Base-by-base conservation (phyloP, 2,888 invertebrate genomes). In the Strigamia maritima region DNA sequence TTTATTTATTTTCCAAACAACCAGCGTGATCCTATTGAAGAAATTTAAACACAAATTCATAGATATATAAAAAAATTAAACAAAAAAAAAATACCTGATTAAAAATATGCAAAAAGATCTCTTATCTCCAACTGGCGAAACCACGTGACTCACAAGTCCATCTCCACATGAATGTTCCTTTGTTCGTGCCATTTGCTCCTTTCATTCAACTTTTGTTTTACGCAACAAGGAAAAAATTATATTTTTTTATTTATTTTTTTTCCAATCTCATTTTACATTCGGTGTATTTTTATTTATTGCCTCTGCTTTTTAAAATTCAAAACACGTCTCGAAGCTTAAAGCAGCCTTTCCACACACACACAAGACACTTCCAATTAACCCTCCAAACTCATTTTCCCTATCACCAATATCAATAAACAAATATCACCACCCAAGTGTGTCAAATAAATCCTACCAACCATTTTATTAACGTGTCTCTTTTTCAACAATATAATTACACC, bases 161-260 rank as follows among this genome's bases (percentile, higher is more conserved):
- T 60, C 60, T 24, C 19, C 60, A 60, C 19, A 60, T 60, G 60
- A 60, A 60, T 60, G 60, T 19, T 60, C 60, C 60, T 60, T 60
- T 60, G 60, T 60, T 60, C 19, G 40, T 22, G 60, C 60, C 60
- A 60, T 60, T 60, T 60, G 60, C 60, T 60, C 60, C 60, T 60
- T 60, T 60, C 60, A 60, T 60, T 60, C 60, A 60, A 60, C 60
- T 60, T 60, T 60, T 60, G 60, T 60, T 60, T 60, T 60, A 60
- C 60, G 40, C 40, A 44, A 44, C 60, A 60, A 60, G 8, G 60
- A 60, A n/a, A n/a, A 60, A 60, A 60, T 10, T 19, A 60, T 16
- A 44, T 14, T 6, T 44, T 2, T 6, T 7, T 38, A 38, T 38
- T 38, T 38, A 10, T 60, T 19, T 19, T 19, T 19, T 19, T 24